Percentiles rank a stretch among this genome's conserved stretches.
Conservation (phyloP, 2,113 vertebrate species). For the Bagarius yarrelli region DNA sequence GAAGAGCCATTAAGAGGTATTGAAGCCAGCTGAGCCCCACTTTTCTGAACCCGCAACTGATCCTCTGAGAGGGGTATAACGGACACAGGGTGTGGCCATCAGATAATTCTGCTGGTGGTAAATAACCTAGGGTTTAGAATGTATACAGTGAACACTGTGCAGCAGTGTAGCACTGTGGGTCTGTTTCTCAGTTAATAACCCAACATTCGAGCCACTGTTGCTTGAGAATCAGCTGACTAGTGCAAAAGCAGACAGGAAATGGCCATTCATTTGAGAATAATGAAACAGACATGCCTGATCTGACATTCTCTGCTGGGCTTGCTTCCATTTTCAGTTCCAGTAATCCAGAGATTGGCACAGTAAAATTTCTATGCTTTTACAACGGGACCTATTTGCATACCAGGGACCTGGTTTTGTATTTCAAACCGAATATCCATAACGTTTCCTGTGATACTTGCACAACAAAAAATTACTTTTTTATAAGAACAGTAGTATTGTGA, state of each 20-base stretch:
- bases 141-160: conserved; percentile 1
- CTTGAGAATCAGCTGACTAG: conserved; percentile 29
- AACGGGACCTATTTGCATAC: neutral
- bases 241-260: conserved; percentile 39
- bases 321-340: conserved; percentile 26
- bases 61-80: conserved; percentile 9
- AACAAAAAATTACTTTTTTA: neutral
- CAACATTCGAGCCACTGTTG: conserved; percentile 30
- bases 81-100: conserved; percentile 15
- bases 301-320: conserved; percentile 30
- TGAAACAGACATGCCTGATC: conserved; percentile 18
- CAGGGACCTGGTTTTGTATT: conserved; percentile 1
- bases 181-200: conserved; percentile 26
- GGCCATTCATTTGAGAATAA: conserved; percentile 40
- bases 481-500: neutral
- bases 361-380: conserved; percentile 13
- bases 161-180: neutral
- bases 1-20: conserved; percentile 37
- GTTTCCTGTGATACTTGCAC: neutral
- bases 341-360: conserved; percentile 23
- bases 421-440: neutral
- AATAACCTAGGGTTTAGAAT: neutral
- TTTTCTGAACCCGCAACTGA: conserved; percentile 20
- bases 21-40: conserved; percentile 37
- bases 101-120: conserved; percentile 12